These are phyloP conservation scores for Dasyornis broadbenti DNA, from an alignment of 2,113 vertebrate genomes.

Conservation along the genomic window DNA sequence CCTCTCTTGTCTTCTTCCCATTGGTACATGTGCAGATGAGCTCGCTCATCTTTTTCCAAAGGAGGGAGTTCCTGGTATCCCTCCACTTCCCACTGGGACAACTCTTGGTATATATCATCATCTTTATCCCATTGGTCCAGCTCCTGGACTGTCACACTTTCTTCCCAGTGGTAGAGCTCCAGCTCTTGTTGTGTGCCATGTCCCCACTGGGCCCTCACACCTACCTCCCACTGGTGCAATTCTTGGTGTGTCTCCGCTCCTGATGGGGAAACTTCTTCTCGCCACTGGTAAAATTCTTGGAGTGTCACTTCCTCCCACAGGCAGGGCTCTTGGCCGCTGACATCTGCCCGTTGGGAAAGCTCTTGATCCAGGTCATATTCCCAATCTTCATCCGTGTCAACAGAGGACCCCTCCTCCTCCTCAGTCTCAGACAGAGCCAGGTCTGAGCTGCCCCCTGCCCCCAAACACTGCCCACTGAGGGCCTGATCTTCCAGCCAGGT, in stretches of 20 bases:
- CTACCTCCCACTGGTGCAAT: background rate
- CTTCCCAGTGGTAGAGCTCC: background rate
- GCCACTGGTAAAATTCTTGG: background rate
- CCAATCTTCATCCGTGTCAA: rapidly evolving
- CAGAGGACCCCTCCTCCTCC: background rate
- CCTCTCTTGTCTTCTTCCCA: too few relatives aligned
- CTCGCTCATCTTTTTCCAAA: too few relatives aligned
- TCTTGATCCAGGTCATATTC: background rate
- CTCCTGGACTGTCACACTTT: background rate
- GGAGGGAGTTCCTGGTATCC: too few relatives aligned
- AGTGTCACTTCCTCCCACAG: background rate
- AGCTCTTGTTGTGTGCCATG: background rate
- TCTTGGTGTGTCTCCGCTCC: background rate
- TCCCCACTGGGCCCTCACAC: background rate
- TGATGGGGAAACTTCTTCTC: background rate
- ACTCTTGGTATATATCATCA: rapidly evolving
- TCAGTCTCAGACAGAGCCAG: background rate
- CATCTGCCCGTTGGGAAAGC: background rate
- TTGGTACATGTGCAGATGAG: too few relatives aligned
- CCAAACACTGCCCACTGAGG: background rate
- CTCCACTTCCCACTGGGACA: background rate
- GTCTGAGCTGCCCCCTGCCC: background rate
- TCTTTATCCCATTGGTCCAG: background rate
- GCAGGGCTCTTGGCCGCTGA: background rate
- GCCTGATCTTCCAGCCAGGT: background rate